A percentile compares a stretch with the other conserved stretches of the same genome.
Evolutionary conservation across 2,113 vertebrate species (phyloP).

Genomic region (Mixornis gularis): DNA sequence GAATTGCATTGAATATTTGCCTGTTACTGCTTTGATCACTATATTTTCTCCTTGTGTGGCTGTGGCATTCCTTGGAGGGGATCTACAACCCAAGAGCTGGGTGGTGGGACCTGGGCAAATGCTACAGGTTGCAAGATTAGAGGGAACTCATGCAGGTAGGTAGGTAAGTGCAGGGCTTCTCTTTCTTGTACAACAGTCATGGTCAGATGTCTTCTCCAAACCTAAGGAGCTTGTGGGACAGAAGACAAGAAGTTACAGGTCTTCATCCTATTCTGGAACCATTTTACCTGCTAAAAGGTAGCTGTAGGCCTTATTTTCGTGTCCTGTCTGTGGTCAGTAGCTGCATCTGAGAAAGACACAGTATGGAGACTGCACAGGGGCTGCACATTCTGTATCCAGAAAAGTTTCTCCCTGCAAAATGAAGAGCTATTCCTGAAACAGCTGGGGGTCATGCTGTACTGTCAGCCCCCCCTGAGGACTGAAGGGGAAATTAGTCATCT

Average conservation of each 20-base stretch:
- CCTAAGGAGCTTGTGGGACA: neutral
- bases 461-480: neutral
- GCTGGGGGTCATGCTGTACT: neutral
- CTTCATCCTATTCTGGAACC: neutral
- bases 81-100: neutral
- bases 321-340: neutral
- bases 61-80: neutral
- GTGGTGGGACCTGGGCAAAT: neutral
- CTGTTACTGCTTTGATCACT: neutral
- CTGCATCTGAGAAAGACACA: neutral
- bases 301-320: neutral
- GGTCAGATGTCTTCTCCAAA: neutral
- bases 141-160: neutral
- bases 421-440: neutral
- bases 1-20: neutral
- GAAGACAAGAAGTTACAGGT: neutral
- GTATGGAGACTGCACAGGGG: accelerated
- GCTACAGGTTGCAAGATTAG: neutral
- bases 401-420: neutral
- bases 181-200: neutral
- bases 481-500: constrained; percentile 1
- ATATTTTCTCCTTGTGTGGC: neutral
- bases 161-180: neutral
- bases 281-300: neutral
- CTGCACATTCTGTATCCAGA: neutral